Percentiles rank a stretch among this genome's conserved stretches.
phyloP scores from a whole-genome alignment of 2,797 vertebrate genomes.

The Mallotus villosus region DNA sequence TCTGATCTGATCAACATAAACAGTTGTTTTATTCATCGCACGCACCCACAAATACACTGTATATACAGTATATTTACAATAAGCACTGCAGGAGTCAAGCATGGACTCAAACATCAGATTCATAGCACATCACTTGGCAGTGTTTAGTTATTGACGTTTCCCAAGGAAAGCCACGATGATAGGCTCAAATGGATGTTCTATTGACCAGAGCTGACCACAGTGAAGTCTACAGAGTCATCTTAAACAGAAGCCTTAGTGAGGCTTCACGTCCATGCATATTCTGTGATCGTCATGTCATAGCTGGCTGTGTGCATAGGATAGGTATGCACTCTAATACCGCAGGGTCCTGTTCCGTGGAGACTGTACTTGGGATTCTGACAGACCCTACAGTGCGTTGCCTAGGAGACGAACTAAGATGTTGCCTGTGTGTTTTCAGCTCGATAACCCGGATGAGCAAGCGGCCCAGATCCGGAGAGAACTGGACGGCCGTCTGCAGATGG shows the following conservation, averaged over 20 bases:
- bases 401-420: no score
- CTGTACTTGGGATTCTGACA: neutral
- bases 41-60: no score
- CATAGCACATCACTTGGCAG: constrained; percentile 3
- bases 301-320: no score
- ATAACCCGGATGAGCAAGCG: constrained; percentile 97
- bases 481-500: constrained; percentile 97
- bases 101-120: constrained; percentile 10
- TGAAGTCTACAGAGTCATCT: neutral
- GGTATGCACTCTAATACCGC: neutral
- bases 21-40: no score
- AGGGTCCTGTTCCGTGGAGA: constrained; percentile 24
- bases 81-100: no score
- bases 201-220: neutral
- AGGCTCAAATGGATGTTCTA: constrained; percentile 14
- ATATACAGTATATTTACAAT: no score
- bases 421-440: constrained; percentile 79
- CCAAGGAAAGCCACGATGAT: constrained; percentile 10
- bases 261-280: no score
- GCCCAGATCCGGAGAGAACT: constrained; percentile 96
- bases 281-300: no score
- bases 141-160: constrained; percentile 18
- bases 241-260: neutral
- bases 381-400: neutral
- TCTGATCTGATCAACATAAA: no score